Conservation (phyloP, 2,113 vertebrate species). For the Melanostigma gelatinosum region DNA sequence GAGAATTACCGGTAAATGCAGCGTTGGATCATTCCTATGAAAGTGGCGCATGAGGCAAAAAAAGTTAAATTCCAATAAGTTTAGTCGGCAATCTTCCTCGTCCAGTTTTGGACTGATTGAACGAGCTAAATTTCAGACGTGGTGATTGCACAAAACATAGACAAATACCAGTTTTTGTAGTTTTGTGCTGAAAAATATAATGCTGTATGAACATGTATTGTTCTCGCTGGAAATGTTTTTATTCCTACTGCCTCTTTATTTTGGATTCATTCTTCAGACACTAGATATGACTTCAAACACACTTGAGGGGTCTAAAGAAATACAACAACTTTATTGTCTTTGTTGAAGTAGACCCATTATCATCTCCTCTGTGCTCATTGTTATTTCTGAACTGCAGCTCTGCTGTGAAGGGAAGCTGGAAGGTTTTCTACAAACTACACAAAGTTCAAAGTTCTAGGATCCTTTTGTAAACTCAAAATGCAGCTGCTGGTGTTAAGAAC, state of each 20-base stretch:
- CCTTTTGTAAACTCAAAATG: slow-evolving; percentile 8
- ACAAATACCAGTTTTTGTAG: neutral
- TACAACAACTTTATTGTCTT: neutral
- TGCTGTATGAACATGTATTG: neutral
- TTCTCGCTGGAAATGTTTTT: neutral
- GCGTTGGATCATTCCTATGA: neutral
- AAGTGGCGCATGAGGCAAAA: too few relatives aligned
- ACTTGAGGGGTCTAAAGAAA: neutral
- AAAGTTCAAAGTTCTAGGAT: slow-evolving; percentile 26
- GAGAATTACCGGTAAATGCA: neutral
- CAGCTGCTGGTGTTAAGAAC: neutral
- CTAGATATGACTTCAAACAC: slow-evolving; percentile 16
- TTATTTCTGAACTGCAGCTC: slow-evolving; percentile 3
- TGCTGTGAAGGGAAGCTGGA: slow-evolving; percentile 10
- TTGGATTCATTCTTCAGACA: slow-evolving; percentile 17
- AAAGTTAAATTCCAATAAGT: too few relatives aligned
- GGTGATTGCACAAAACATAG: neutral
- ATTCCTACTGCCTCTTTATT: slow-evolving; percentile 10
- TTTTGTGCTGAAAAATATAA: neutral
- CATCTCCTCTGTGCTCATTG: neutral
- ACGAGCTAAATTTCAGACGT: neutral
- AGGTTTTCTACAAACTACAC: slow-evolving; percentile 35
- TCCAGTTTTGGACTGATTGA: neutral
- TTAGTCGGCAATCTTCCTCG: neutral
- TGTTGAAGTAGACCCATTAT: neutral